phyloP scores from a whole-genome alignment of 2,888 invertebrate genomes.

The Tetropium fuscum region DNA sequence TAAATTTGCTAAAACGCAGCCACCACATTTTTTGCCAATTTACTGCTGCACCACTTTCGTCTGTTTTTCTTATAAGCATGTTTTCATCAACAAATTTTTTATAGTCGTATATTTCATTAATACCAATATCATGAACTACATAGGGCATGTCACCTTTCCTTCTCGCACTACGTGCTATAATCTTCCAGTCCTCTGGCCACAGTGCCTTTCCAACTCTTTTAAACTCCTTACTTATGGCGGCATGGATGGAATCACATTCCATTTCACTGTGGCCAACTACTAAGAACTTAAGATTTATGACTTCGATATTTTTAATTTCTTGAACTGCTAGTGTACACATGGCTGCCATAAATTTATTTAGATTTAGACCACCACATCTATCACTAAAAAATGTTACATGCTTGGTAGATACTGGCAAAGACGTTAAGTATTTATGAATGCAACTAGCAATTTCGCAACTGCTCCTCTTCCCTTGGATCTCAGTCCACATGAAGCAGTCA shows the following conservation, averaged over 20 bases:
- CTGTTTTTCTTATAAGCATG: conserved; percentile 15
- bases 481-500: conserved; percentile 48
- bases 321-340: conserved; percentile 45
- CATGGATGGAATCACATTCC: conserved; percentile 22
- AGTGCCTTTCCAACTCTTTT: conserved; percentile 37
- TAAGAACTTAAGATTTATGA: conserved; percentile 45
- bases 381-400: conserved; percentile 48
- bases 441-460: conserved; percentile 44
- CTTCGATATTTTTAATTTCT: conserved; percentile 38
- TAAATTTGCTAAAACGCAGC: conserved; percentile 7
- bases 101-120: conserved; percentile 22
- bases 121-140: conserved; percentile 17
- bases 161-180: conserved; percentile 26
- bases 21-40: conserved; percentile 26
- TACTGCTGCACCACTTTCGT: conserved; percentile 2
- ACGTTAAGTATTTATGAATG: conserved; percentile 40
- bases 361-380: conserved; percentile 51
- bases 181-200: conserved; percentile 31
- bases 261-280: conserved; percentile 33
- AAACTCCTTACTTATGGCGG: conserved; percentile 47
- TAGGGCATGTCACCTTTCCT: conserved; percentile 30
- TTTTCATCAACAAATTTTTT: conserved; percentile 19
- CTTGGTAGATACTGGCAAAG: conserved; percentile 34
- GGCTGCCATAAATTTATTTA: conserved; percentile 45
- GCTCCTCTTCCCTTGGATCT: conserved; percentile 43